Evolutionary conservation across 2,888 invertebrate genomes (phyloP).

Genomic region (Lepidocyrtoides sp.): DNA sequence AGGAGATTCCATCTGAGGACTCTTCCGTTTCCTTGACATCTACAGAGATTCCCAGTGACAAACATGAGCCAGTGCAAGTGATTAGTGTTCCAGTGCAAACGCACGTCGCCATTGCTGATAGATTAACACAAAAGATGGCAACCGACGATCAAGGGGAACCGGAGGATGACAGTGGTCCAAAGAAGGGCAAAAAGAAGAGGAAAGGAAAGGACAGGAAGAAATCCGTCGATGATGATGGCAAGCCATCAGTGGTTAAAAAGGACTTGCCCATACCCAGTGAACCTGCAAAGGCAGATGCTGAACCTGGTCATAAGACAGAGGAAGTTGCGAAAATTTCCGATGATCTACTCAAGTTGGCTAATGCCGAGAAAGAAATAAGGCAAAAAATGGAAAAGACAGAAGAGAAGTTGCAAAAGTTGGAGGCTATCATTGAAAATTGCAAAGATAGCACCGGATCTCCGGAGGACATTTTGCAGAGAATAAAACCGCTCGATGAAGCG

Average conservation of each 20-base stretch:
- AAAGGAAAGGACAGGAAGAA: slow-evolving; percentile 46
- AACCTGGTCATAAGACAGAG: too few relatives aligned
- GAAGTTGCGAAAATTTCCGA: neutral
- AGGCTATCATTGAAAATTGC: slow-evolving; percentile 92
- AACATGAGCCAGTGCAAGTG: slow-evolving; percentile 8
- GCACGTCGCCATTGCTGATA: neutral
- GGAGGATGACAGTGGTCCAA: slow-evolving; percentile 31
- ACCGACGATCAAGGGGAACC: slow-evolving; percentile 5
- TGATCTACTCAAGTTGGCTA: neutral
- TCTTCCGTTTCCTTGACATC: neutral
- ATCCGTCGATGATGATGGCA: neutral
- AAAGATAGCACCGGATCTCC: slow-evolving; percentile 96
- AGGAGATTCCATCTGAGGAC: neutral
- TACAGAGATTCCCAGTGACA: neutral
- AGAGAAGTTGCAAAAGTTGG: neutral
- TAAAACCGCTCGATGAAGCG: slow-evolving; percentile 92
- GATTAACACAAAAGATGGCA: neutral
- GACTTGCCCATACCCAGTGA: neutral
- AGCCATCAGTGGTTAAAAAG: neutral
- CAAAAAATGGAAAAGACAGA: neutral
- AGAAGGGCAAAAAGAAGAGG: slow-evolving; percentile 49
- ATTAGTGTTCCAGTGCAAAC: slow-evolving; percentile 34
- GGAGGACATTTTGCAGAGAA: slow-evolving; percentile 92
- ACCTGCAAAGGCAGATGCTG: neutral
- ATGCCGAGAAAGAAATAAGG: neutral